Evolutionary conservation across 2,888 invertebrate species (phyloP).

Genomic region (Drosophila kokeensis): DNA sequence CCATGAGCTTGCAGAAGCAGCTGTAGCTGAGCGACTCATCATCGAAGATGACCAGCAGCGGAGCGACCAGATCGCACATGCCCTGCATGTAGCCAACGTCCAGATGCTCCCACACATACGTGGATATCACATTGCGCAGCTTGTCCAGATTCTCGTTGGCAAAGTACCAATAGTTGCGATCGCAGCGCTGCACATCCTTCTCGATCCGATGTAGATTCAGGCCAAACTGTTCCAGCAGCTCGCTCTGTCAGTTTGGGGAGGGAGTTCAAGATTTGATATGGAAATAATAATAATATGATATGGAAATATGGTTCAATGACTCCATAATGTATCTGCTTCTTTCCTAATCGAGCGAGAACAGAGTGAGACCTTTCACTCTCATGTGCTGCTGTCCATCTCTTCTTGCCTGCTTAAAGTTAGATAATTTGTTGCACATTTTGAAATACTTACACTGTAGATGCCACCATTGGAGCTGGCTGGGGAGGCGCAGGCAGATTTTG

Average conservation of each 20-base stretch:
- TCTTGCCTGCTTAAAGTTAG: not conserved
- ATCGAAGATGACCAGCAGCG: conserved; percentile 95
- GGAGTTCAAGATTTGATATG: not conserved
- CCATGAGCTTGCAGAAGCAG: conserved; percentile 96
- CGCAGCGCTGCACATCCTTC: conserved; percentile 98
- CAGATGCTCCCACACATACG: conserved; percentile 97
- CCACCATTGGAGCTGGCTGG: conserved; percentile 97
- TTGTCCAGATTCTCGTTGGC: conserved; percentile 95
- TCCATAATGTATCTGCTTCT: not conserved
- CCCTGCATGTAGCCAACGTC: conserved; percentile 98
- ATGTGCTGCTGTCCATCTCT: not conserved
- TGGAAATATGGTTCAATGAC: not conserved
- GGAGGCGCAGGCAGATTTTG: conserved; percentile 90
- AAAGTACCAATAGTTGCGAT: conserved; percentile 97
- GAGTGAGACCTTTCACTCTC: not conserved
- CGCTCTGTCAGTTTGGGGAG: conserved; percentile 87
- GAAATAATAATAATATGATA: not conserved
- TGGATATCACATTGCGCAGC: conserved; percentile 95
- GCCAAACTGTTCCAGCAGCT: conserved; percentile 93
- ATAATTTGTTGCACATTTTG: not conserved
- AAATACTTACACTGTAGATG: conserved; percentile 91
- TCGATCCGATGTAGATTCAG: conserved; percentile 97
- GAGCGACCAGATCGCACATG: conserved; percentile 98
- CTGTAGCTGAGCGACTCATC: conserved; percentile 96
- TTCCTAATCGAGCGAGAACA: not conserved